A percentile compares a stretch with the other conserved stretches of the same genome.
These are phyloP conservation scores for Thera obeliscata DNA, from an alignment of 2,888 invertebrate species.

Conservation along the genomic window DNA sequence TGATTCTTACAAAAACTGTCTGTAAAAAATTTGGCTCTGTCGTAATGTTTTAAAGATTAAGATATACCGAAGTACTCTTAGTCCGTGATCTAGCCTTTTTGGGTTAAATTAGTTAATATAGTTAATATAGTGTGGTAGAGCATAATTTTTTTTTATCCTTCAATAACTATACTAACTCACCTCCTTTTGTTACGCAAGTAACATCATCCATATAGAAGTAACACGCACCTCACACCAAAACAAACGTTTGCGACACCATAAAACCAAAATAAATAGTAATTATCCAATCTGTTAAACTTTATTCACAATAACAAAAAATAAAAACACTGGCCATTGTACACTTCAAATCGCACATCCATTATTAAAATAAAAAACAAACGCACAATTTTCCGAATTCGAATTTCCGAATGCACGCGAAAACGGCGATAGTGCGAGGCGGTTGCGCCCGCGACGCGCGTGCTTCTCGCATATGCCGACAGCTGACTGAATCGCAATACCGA, in stretches of 20 bases:
- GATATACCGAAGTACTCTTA: too few relatives aligned
- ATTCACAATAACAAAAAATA: constrained; percentile 11
- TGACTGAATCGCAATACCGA: constrained; percentile 76
- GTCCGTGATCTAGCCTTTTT: too few relatives aligned
- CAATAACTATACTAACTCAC: background rate
- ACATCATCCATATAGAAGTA: background rate
- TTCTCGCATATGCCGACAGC: constrained; percentile 78
- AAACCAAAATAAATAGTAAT: background rate
- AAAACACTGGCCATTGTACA: constrained; percentile 36
- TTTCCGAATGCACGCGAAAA: constrained; percentile 61
- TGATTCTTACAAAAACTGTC: too few relatives aligned
- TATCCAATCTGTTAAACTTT: background rate
- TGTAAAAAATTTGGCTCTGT: too few relatives aligned
- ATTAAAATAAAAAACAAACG: constrained; percentile 16
- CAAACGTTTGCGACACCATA: background rate
- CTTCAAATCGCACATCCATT: constrained; percentile 3
- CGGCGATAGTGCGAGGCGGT: constrained; percentile 50
- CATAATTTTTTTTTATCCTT: too few relatives aligned
- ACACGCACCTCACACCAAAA: constrained; percentile 1
- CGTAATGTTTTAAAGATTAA: too few relatives aligned
- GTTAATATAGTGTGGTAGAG: too few relatives aligned
- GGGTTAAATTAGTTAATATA: too few relatives aligned
- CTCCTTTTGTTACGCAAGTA: background rate
- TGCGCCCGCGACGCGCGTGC: constrained; percentile 82
- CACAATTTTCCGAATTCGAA: constrained; percentile 32